A percentile compares a stretch with the other conserved stretches of the same genome.
Conservation (phyloP, 2,113 vertebrate species). For the Menidia beryllina region DNA sequence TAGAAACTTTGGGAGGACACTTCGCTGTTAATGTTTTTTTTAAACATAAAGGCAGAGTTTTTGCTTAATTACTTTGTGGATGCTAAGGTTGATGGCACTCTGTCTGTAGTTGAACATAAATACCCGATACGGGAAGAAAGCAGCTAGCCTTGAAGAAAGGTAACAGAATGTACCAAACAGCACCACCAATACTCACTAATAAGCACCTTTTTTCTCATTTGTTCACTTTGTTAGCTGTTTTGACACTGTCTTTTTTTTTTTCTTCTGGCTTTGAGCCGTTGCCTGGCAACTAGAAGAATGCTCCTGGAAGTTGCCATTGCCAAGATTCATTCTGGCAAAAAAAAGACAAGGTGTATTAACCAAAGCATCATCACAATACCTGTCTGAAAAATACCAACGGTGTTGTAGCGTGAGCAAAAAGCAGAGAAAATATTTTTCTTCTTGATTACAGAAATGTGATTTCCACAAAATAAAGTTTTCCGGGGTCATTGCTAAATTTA, state of each 20-base stretch:
- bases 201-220: conserved; percentile 8
- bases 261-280: conserved; percentile 27
- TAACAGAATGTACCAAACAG: conserved; percentile 10
- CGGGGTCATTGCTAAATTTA: too few species aligned
- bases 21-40: not conserved
- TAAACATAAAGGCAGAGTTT: not conserved
- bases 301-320: conserved; percentile 13
- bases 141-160: conserved; percentile 2
- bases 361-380: too few species aligned
- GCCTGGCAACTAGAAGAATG: conserved; percentile 17
- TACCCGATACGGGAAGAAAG: not conserved
- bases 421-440: too few species aligned
- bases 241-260: conserved; percentile 11
- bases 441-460: too few species aligned
- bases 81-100: not conserved
- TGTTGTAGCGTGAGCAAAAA: too few species aligned
- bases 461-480: too few species aligned
- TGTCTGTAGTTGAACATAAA: not conserved
- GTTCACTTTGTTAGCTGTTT: conserved; percentile 19
- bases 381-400: too few species aligned
- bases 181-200: conserved; percentile 14
- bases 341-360: not conserved
- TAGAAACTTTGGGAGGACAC: too few species aligned
- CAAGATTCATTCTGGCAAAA: not conserved
- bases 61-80: not conserved